These are phyloP conservation scores for Lasioglossum malachurum DNA, from an alignment of 2,888 invertebrate genomes.

Conservation along the genomic window DNA sequence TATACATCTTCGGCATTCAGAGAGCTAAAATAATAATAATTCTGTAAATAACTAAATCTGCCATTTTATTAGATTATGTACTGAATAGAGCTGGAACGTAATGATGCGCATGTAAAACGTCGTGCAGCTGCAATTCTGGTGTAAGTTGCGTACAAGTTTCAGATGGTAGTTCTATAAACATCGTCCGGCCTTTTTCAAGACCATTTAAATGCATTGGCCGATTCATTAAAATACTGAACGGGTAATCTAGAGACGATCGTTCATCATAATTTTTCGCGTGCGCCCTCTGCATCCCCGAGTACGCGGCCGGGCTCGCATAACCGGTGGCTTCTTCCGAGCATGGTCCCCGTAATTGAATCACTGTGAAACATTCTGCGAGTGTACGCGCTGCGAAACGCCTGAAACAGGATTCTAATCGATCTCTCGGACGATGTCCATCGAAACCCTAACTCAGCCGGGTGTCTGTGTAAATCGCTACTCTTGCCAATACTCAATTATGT, in stretches of 20 bases:
- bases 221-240: constrained; percentile 74
- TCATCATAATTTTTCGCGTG: constrained; percentile 72
- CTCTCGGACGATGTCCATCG: constrained; percentile 7
- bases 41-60: neutral
- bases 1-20: neutral
- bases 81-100: neutral
- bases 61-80: neutral
- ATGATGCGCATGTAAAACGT: neutral
- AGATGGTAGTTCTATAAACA: constrained; percentile 56
- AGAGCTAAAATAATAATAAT: neutral
- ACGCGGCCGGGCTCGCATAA: constrained; percentile 32
- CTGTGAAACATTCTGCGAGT: constrained; percentile 5
- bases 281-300: constrained; percentile 15
- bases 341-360: constrained; percentile 62
- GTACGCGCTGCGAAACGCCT: neutral
- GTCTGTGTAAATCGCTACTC: neutral
- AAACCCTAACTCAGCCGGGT: constrained; percentile 31
- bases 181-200: constrained; percentile 63
- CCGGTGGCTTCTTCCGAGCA: constrained; percentile 57
- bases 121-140: neutral
- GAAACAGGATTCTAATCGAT: constrained; percentile 57
- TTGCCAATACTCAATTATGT: neutral
- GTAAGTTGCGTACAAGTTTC: neutral
- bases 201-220: constrained; percentile 71
- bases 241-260: constrained; percentile 70